phyloP scores from a whole-genome alignment of 1,140 invertebrate genomes.

The Ridgeia piscesae region DNA sequence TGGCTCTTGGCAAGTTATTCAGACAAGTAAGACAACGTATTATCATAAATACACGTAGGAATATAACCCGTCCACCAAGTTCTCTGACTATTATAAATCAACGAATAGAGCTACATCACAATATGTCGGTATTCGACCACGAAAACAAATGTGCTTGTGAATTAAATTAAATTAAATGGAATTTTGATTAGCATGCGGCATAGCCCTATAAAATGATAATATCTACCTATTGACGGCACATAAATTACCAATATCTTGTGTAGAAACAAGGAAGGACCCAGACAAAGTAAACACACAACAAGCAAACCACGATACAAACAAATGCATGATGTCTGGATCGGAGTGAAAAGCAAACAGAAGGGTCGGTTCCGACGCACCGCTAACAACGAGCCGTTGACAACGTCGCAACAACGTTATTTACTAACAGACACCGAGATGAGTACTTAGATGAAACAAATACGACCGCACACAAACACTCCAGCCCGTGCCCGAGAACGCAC shows the following conservation, averaged over 20 bases:
- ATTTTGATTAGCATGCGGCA: neutral
- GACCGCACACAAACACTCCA: neutral
- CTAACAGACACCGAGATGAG: neutral
- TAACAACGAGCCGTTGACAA: neutral
- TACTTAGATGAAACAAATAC: neutral
- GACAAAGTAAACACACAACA: neutral
- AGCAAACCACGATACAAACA: neutral
- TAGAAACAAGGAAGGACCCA: neutral
- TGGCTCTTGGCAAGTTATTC: neutral
- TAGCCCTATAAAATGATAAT: neutral
- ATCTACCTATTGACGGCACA: neutral
- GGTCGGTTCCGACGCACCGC: neutral
- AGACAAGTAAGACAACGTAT: neutral
- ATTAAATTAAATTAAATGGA: neutral
- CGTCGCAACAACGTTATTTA: neutral
- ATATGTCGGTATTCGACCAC: neutral
- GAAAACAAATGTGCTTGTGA: neutral
- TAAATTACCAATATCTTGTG: neutral
- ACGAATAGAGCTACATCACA: neutral
- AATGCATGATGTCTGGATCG: neutral
- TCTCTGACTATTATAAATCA: neutral
- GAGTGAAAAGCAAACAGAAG: neutral
- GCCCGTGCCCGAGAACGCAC: neutral
- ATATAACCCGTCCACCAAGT: neutral
- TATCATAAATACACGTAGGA: neutral